These are phyloP conservation scores for Oncorhynchus kisutch DNA, from an alignment of 2,113 vertebrate species.

Conservation along the genomic window DNA sequence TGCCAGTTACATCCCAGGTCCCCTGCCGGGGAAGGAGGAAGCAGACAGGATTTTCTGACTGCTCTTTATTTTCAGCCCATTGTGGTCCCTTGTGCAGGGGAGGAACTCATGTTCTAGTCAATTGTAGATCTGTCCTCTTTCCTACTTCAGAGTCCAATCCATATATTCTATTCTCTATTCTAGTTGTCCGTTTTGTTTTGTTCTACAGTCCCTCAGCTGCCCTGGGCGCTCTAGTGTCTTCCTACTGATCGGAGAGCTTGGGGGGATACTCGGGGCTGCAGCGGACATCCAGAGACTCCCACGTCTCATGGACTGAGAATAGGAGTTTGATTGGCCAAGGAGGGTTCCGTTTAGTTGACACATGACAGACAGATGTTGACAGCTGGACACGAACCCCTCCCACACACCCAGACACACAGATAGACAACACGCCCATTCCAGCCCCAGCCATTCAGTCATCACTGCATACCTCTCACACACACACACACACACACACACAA, in stretches of 20 bases:
- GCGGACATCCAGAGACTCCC: neutral
- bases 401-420: neutral
- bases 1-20: neutral
- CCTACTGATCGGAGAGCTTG: neutral
- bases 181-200: neutral
- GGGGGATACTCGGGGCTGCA: neutral
- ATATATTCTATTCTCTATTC: neutral
- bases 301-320: neutral
- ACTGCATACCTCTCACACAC: neutral
- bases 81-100: neutral
- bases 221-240: neutral
- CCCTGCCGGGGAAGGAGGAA: neutral
- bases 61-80: neutral
- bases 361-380: slow-evolving; percentile 20
- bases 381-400: neutral
- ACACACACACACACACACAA: too few relatives aligned
- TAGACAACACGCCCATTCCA: neutral
- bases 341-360: neutral
- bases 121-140: neutral
- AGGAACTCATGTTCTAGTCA: neutral
- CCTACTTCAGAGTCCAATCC: neutral
- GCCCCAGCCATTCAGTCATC: neutral
- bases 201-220: neutral
- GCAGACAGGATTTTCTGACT: neutral
- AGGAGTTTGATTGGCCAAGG: slow-evolving; percentile 3